phyloP scores from a whole-genome alignment of 2,797 vertebrate genomes.

The Salmo trutta region DNA sequence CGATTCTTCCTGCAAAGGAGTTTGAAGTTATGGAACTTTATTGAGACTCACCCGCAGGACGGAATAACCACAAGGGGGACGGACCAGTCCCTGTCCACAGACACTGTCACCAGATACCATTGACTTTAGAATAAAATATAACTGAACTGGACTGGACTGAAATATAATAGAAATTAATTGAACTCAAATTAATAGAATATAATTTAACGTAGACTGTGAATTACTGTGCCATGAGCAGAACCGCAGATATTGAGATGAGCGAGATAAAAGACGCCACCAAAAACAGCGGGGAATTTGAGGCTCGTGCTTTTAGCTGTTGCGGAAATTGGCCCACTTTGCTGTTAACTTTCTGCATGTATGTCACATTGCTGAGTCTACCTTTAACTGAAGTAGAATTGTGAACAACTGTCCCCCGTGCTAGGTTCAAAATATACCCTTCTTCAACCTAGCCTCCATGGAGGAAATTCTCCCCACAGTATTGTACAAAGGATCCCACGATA shows the following conservation, averaged over 20 bases:
- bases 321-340: no score
- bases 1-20: not conserved
- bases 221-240: no score
- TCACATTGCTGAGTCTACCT: no score
- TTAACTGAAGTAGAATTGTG: not conserved
- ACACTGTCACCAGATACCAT: not conserved
- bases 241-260: no score
- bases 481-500: not conserved
- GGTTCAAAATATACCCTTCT: no score
- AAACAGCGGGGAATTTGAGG: no score
- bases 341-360: no score
- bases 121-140: not conserved
- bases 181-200: not conserved
- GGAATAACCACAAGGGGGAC: not conserved
- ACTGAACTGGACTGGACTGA: not conserved
- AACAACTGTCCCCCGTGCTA: not conserved
- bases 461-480: no score
- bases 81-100: no score
- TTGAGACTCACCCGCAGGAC: not conserved
- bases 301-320: no score
- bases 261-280: no score
- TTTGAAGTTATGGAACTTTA: conserved; percentile 6
- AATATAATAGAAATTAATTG: not conserved
- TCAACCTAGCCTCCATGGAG: no score
- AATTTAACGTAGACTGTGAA: not conserved